phyloP scores from a whole-genome alignment of 1,140 invertebrate species.

The Drosophila micromelanica region DNA sequence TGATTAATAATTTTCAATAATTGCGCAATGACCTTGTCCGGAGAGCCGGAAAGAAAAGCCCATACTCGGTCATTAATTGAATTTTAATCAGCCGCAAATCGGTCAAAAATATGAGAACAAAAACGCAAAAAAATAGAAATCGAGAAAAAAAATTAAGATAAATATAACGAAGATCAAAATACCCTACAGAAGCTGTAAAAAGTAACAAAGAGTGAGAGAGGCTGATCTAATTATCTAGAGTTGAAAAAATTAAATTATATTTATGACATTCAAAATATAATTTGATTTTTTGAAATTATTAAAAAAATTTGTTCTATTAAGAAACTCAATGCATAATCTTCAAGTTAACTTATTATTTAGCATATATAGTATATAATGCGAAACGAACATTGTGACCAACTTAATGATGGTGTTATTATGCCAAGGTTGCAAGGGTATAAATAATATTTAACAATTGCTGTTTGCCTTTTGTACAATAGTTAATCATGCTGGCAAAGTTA shows the following conservation, averaged over 20 bases:
- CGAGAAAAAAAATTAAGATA: not conserved
- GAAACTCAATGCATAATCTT: too few relatives aligned
- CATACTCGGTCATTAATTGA: constrained; percentile 61
- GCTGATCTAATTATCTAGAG: too few relatives aligned
- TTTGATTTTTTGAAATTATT: too few relatives aligned
- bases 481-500: constrained; percentile 61
- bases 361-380: not conserved
- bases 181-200: not conserved
- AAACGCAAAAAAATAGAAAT: constrained; percentile 2
- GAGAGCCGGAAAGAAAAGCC: constrained; percentile 55
- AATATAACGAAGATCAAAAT: not conserved
- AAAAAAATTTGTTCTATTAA: too few relatives aligned
- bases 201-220: too few relatives aligned
- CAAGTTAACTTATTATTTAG: too few relatives aligned
- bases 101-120: constrained; percentile 27
- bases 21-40: constrained; percentile 55
- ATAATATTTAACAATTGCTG: constrained; percentile 16
- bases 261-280: too few relatives aligned
- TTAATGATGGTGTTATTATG: constrained; percentile 6
- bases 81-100: constrained; percentile 64
- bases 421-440: constrained; percentile 25
- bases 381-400: constrained; percentile 3
- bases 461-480: constrained; percentile 45
- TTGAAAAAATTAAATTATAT: not conserved
- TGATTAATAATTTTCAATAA: constrained; percentile 48